Conservation (phyloP, 64 coral and sea anemone genomes). For the Cladopsammia gracilis region DNA sequence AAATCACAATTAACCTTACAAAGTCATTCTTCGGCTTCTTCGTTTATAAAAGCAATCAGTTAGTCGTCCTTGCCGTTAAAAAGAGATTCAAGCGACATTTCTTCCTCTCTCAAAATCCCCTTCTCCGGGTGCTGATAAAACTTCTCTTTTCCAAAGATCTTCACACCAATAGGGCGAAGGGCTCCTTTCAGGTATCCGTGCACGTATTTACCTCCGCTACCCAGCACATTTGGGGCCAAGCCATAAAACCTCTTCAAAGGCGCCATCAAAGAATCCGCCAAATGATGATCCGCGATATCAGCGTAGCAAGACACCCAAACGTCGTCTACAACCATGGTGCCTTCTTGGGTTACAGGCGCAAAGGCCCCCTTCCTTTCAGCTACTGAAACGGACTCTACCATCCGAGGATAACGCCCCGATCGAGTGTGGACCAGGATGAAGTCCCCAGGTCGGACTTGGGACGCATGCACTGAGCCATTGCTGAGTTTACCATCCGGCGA, state of each 20-base stretch:
- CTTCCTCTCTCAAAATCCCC: background rate
- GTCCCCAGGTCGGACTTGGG: conserved; percentile 55
- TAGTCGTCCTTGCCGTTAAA: background rate
- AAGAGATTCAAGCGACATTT: background rate
- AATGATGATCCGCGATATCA: conserved; percentile 66
- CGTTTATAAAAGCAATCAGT: too few relatives aligned
- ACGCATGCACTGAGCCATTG: conserved; percentile 10
- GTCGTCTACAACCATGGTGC: conserved; percentile 67
- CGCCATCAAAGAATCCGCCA: conserved; percentile 65
- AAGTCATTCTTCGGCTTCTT: too few relatives aligned
- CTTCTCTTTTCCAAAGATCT: conserved; percentile 55
- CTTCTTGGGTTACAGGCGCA: conserved; percentile 76
- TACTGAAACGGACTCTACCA: conserved; percentile 43
- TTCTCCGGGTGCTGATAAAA: conserved; percentile 39
- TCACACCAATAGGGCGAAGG: conserved; percentile 51
- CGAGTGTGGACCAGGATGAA: conserved; percentile 14
- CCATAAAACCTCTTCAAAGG: conserved; percentile 57
- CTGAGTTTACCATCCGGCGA: background rate
- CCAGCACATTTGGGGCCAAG: conserved; percentile 53
- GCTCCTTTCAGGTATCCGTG: conserved; percentile 51
- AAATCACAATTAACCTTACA: too few relatives aligned
- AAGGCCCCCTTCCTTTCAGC: conserved; percentile 45
- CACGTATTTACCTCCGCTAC: conserved; percentile 36
- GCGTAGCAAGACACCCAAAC: conserved; percentile 74
- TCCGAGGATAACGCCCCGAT: background rate